Evolutionary conservation across 2,888 invertebrate species (phyloP).

Genomic region (Mystacides longicornis): DNA sequence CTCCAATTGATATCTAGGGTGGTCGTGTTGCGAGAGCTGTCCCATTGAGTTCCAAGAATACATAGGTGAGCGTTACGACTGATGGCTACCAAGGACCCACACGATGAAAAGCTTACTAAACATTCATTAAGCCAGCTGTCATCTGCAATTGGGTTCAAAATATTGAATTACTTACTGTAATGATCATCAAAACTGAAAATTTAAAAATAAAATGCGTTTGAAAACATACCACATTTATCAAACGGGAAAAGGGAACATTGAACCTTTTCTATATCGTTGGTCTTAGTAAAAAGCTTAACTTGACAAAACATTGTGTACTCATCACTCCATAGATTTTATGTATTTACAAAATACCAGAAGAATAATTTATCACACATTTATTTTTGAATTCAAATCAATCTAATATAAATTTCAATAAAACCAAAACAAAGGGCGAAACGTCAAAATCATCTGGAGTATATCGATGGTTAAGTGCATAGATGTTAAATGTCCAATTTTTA

Average conservation of each 20-base stretch:
- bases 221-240: slow-evolving; percentile 40
- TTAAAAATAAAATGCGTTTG: no score
- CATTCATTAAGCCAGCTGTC: slow-evolving; percentile 43
- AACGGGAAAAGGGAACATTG: slow-evolving; percentile 51
- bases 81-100: slow-evolving; percentile 41
- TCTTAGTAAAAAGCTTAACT: slow-evolving; percentile 55
- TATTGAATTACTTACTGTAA: not conserved
- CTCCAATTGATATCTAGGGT: slow-evolving; percentile 45
- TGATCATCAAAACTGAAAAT: no score
- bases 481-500: no score
- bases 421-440: no score
- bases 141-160: slow-evolving; percentile 33
- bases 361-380: not conserved
- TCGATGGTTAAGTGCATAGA: no score
- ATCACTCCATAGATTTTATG: not conserved
- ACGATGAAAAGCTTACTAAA: slow-evolving; percentile 40
- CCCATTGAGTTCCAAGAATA: slow-evolving; percentile 44
- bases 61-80: slow-evolving; percentile 40
- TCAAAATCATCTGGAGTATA: no score
- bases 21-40: slow-evolving; percentile 40
- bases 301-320: slow-evolving; percentile 45
- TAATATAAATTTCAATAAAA: no score
- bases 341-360: not conserved
- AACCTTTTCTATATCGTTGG: slow-evolving; percentile 52
- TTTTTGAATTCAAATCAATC: no score